Base-by-base conservation (phyloP, 2,888 invertebrate species). In the Chesias legatella region DNA sequence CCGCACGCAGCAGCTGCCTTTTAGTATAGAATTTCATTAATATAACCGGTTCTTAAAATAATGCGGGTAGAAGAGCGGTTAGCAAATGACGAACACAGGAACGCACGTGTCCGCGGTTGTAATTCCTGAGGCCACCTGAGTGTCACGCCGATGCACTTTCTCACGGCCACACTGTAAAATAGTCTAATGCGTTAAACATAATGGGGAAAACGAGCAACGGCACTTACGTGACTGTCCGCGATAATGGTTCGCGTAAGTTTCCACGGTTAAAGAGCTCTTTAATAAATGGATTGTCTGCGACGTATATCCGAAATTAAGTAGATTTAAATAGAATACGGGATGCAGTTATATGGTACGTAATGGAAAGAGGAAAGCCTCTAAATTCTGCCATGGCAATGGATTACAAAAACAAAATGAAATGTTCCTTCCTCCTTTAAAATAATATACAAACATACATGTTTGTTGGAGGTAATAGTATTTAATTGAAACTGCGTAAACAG, bases 11-110 rank as follows among this genome's bases (percentile, higher is more conserved):
- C 83, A 84, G 84, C 84, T 84, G 84, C 79, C 71, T 51, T 67
- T 66, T 66, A 73, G 71, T 79, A 67, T 80, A 75, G 80, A 80
- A 84, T 83, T 79, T 74, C 81, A 83, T 83, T 82, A 83, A 77
- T 73, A 71, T 72, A 75, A 80, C 82, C 80, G 82, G 82, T 82
- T 79, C 72, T 70, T 72, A 70, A 78, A 80, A 73, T 78, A 76
- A 83, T 84, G 82, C 83, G 83, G 83, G 83, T 73, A 68, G 64
- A 61, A 56, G 66, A 66, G 71, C 77, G 74, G 77, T 74, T 77
- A 57, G 75, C 69, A 58, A 68, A 67, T 60, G 67, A 60, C 58
- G 54, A 60, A 52, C 73, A 74, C 78, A 59, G 59, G 51, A 60
- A 52, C 73, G 76, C 81, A 80, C 79, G 81, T 82, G 83, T 73